A percentile compares a stretch with the other conserved stretches of the same genome.
Evolutionary conservation across 2,797 vertebrate species (phyloP).

Genomic region (Sparus aurata): DNA sequence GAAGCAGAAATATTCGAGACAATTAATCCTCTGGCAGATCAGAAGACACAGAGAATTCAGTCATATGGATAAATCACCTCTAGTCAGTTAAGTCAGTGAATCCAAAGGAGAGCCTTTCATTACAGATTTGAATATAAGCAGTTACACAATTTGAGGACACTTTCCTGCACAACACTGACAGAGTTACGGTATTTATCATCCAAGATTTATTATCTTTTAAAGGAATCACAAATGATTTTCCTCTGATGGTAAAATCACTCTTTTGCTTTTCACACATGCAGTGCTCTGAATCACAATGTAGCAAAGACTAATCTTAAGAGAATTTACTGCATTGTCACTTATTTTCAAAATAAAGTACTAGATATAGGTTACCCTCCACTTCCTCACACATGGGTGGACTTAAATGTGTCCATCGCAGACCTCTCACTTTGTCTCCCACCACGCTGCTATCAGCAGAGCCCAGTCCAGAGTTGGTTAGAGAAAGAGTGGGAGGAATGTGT

Average conservation of each 20-base stretch:
- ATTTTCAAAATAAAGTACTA: constrained; percentile 54
- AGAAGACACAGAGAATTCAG: constrained; percentile 4
- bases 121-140: constrained; percentile 8
- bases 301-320: constrained; percentile 39
- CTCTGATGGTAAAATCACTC: constrained; percentile 14
- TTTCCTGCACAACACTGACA: constrained; percentile 28
- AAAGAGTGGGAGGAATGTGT: constrained; percentile 70
- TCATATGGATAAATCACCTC: constrained; percentile 12
- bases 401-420: constrained; percentile 44
- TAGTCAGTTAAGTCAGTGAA: constrained; percentile 17
- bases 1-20: constrained; percentile 17
- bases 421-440: constrained; percentile 68
- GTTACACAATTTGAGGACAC: constrained; percentile 22
- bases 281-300: constrained; percentile 41
- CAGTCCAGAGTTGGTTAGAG: constrained; percentile 72
- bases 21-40: constrained; percentile 5
- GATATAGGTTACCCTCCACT: constrained; percentile 43
- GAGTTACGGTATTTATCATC: constrained; percentile 26
- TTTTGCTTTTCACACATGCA: constrained; percentile 43
- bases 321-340: constrained; percentile 50
- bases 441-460: constrained; percentile 58
- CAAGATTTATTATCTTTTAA: constrained; percentile 22
- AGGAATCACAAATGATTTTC: neutral
- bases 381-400: constrained; percentile 54
- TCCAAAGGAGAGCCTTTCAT: constrained; percentile 23